phyloP scores from a whole-genome alignment of 2,888 invertebrate genomes.

The Hyalella azteca region DNA sequence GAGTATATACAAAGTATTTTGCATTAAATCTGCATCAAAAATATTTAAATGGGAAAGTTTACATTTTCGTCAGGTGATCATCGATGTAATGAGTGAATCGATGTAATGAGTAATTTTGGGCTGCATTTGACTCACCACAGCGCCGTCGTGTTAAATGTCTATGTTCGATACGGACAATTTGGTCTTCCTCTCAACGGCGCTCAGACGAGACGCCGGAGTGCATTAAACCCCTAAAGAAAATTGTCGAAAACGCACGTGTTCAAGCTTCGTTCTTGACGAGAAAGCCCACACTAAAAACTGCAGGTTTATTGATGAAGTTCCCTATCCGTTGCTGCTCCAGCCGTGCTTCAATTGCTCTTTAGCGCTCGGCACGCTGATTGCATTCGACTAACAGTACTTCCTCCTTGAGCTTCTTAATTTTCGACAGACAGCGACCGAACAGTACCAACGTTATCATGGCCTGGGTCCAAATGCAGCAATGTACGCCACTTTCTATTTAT shows the following conservation, averaged over 20 bases:
- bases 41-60: too few relatives aligned
- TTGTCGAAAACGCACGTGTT: not conserved
- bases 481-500: too few relatives aligned
- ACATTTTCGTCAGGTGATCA: too few relatives aligned
- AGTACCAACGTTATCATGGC: too few relatives aligned
- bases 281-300: not conserved
- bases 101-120: too few relatives aligned
- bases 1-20: too few relatives aligned
- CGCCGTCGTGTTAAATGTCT: too few relatives aligned
- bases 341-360: not conserved
- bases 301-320: not conserved
- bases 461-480: too few relatives aligned
- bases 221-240: not conserved
- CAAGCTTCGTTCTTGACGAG: not conserved
- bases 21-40: too few relatives aligned
- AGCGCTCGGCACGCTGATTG: not conserved
- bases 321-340: not conserved
- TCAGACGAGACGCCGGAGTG: not conserved
- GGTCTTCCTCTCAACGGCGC: not conserved
- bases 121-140: too few relatives aligned
- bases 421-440: too few relatives aligned
- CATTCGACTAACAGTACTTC: constrained; percentile 23
- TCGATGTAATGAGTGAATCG: too few relatives aligned
- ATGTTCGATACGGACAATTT: not conserved
- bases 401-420: not conserved